Conservation (phyloP, 2,113 vertebrate genomes). For the Archilochus colubris region DNA sequence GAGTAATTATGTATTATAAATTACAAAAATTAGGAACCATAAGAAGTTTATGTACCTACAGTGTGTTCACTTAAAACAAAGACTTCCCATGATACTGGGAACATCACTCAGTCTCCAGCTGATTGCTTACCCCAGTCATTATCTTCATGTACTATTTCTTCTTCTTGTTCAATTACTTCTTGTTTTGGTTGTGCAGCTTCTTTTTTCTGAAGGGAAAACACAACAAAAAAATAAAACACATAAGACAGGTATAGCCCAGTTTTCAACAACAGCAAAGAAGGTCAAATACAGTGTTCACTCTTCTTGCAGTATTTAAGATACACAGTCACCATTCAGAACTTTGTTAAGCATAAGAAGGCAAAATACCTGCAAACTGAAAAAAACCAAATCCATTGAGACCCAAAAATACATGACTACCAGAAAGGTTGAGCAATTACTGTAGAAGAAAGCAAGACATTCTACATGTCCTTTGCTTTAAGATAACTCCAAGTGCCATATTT, state of each 20-base stretch:
- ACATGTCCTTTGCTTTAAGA: neutral
- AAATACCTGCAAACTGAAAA: neutral
- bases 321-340: neutral
- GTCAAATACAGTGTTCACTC: neutral
- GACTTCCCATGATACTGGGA: neutral
- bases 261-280: neutral
- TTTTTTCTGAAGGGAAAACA: slow-evolving; percentile 77
- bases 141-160: slow-evolving; percentile 87
- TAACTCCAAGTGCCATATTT: neutral
- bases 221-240: neutral
- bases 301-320: neutral
- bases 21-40: neutral
- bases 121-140: slow-evolving; percentile 90
- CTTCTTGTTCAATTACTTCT: slow-evolving; percentile 78
- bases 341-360: neutral
- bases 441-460: neutral
- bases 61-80: neutral
- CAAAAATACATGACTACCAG: neutral
- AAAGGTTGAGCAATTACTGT: neutral
- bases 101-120: neutral
- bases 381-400: neutral
- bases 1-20: neutral
- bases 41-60: neutral
- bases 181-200: slow-evolving; percentile 79
- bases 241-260: neutral